phyloP scores from a whole-genome alignment of 2,888 invertebrate genomes.

The Miltochrista miniata region DNA sequence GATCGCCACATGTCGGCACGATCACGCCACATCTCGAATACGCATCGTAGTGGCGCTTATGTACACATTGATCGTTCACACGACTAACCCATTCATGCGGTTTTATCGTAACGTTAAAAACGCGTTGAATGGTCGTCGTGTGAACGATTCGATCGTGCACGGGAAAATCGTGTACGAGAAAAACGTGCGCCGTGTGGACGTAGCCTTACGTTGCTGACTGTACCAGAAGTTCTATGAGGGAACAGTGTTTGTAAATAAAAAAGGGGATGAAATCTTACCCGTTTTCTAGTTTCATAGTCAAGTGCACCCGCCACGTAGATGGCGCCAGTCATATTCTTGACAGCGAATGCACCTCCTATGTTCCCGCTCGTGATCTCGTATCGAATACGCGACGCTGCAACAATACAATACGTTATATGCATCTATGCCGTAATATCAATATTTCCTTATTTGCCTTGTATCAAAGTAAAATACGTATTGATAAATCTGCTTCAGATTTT shows the following conservation, averaged over 20 bases:
- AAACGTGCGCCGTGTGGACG: too few relatives aligned
- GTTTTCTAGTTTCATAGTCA: slow-evolving; percentile 97
- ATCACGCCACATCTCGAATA: too few relatives aligned
- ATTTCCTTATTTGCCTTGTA: not conserved
- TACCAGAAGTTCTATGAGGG: not conserved
- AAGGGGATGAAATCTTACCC: slow-evolving; percentile 86
- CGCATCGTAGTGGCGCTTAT: too few relatives aligned
- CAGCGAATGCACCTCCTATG: slow-evolving; percentile 98
- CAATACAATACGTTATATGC: slow-evolving; percentile 52
- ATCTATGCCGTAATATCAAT: slow-evolving; percentile 1
- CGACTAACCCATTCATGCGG: too few relatives aligned
- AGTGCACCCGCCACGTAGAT: slow-evolving; percentile 98
- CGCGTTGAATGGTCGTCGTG: too few relatives aligned
- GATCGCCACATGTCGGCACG: too few relatives aligned
- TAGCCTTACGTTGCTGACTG: not conserved
- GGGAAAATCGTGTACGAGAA: too few relatives aligned
- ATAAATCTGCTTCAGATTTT: not conserved
- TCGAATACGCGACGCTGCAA: slow-evolving; percentile 97
- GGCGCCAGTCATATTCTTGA: slow-evolving; percentile 99
- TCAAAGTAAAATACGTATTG: not conserved
- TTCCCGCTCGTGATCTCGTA: slow-evolving; percentile 99
- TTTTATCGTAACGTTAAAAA: too few relatives aligned
- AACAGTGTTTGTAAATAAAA: too few relatives aligned
- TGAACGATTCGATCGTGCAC: too few relatives aligned
- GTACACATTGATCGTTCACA: too few relatives aligned